Percentiles rank a stretch among this genome's conserved stretches.
Evolutionary conservation across 2,113 vertebrate species (phyloP).

Genomic region (Pheucticus melanocephalus): DNA sequence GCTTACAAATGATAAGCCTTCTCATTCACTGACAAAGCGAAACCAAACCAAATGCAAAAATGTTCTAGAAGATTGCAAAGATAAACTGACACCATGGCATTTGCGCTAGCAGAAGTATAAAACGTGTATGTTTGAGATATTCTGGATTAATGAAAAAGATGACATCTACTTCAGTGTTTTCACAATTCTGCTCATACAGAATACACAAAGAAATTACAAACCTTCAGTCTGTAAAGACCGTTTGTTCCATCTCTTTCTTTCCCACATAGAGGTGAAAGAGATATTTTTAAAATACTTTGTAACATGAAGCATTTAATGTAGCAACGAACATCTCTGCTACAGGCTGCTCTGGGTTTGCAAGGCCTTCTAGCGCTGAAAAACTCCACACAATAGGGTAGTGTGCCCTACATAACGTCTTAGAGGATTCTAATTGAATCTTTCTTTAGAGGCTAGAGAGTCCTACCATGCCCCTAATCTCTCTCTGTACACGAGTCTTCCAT

Average conservation of each 20-base stretch:
- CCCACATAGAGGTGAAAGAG: neutral
- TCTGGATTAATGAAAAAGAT: neutral
- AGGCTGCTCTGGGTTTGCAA: neutral
- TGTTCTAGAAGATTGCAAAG: neutral
- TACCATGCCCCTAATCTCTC: neutral
- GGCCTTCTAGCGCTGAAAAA: neutral
- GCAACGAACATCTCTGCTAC: neutral
- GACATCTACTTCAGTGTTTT: neutral
- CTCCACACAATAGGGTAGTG: neutral
- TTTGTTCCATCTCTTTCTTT: neutral
- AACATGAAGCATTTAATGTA: neutral
- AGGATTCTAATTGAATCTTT: neutral
- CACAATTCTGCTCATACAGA: neutral
- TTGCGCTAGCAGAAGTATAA: neutral
- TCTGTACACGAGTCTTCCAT: neutral
- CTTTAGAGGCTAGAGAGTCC: neutral
- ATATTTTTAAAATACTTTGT: neutral
- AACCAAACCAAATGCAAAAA: neutral
- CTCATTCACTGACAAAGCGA: neutral
- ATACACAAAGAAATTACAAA: neutral
- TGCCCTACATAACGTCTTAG: neutral
- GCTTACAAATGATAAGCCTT: neutral
- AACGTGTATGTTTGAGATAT: neutral
- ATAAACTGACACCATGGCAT: neutral
- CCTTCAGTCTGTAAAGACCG: rapidly evolving